These are phyloP conservation scores for Intellagama lesueurii DNA, from an alignment of 2,797 vertebrate species.

Conservation along the genomic window DNA sequence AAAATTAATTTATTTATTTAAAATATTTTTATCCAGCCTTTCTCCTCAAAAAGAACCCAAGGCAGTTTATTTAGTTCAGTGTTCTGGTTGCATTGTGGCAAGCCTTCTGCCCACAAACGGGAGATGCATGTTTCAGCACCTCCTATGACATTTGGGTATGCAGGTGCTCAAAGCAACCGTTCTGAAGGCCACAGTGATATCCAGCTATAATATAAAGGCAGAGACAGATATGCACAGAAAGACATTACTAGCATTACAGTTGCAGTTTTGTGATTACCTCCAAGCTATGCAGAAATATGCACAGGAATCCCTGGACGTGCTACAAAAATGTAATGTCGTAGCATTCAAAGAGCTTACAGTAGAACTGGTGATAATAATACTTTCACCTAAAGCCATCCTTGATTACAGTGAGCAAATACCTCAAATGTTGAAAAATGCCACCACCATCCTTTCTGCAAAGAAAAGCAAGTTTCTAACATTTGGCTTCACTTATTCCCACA, in stretches of 20 bases:
- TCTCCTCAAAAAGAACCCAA: too few relatives aligned
- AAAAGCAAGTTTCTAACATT: background rate
- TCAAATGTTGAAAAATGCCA: background rate
- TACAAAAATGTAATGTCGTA: background rate
- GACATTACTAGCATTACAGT: background rate
- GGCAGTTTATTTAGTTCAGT: too few relatives aligned
- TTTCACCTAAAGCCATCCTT: background rate
- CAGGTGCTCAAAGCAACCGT: background rate
- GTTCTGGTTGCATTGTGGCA: too few relatives aligned
- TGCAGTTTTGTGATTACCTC: background rate
- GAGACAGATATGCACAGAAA: background rate
- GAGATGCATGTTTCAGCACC: background rate
- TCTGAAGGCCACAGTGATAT: too few relatives aligned
- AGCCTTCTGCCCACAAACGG: background rate
- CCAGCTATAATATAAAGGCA: background rate
- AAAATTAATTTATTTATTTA: too few relatives aligned
- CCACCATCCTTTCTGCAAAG: background rate
- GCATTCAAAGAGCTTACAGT: background rate
- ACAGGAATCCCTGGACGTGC: background rate
- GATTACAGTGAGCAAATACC: background rate
- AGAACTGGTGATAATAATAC: background rate
- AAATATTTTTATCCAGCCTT: too few relatives aligned
- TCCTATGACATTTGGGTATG: background rate
- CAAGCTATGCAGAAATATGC: background rate
- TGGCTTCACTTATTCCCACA: background rate